These are phyloP conservation scores for Girardinichthys multiradiatus DNA, from an alignment of 2,113 vertebrate genomes.

Conservation along the genomic window DNA sequence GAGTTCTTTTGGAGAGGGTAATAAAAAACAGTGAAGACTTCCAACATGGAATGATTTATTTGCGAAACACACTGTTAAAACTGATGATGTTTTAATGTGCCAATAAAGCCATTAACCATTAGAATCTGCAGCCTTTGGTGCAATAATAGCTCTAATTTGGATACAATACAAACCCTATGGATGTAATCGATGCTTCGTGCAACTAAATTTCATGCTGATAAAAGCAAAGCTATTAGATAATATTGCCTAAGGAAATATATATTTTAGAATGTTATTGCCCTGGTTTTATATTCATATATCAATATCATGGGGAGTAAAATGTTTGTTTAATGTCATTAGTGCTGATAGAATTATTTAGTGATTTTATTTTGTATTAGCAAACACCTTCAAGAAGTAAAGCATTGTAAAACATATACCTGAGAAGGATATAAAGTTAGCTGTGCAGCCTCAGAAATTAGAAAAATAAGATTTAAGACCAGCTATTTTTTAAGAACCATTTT, in stretches of 20 bases:
- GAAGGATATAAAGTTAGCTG: neutral
- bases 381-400: neutral
- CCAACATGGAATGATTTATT: slow-evolving; percentile 19
- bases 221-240: neutral
- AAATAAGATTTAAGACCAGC: neutral
- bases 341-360: neutral
- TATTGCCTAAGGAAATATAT: slow-evolving; percentile 7
- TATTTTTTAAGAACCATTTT: neutral
- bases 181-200: slow-evolving; percentile 15
- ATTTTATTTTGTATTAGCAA: neutral
- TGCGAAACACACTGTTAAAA: slow-evolving; percentile 9
- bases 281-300: neutral
- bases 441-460: neutral
- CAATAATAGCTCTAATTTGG: slow-evolving; percentile 20
- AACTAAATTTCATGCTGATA: slow-evolving; percentile 13
- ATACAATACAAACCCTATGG: slow-evolving; percentile 22
- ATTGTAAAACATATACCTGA: neutral
- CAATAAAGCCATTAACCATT: slow-evolving; percentile 34
- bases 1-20: neutral
- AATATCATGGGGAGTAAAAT: neutral
- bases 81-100: slow-evolving; percentile 33
- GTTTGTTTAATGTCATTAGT: neutral
- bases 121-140: slow-evolving; percentile 10
- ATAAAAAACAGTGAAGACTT: slow-evolving; percentile 7
- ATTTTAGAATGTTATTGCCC: slow-evolving; percentile 1